Percentiles rank a stretch among this genome's conserved stretches.
Conservation (phyloP, 1,140 invertebrate species). For the Drosophila kurseongensis region DNA sequence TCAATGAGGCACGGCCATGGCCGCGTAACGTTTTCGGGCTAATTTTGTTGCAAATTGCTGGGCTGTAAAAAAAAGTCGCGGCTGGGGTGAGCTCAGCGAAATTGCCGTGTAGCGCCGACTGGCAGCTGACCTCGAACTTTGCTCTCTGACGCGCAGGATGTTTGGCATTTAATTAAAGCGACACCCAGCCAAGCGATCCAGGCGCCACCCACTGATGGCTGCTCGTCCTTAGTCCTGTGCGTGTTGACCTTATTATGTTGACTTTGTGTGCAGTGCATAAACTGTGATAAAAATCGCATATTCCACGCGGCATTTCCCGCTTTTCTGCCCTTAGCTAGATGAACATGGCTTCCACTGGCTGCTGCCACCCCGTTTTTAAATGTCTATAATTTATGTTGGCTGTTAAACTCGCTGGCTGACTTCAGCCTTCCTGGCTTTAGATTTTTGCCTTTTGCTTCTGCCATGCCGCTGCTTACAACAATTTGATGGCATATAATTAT, state of each 20-base stretch:
- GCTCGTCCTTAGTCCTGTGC: constrained; percentile 51
- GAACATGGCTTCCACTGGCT: constrained; percentile 22
- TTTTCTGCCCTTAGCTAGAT: constrained; percentile 7
- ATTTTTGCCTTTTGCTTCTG: constrained; percentile 13
- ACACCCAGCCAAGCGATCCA: constrained; percentile 22
- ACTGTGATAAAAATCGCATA: constrained; percentile 81
- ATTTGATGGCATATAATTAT: constrained; percentile 82
- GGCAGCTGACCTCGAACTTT: constrained; percentile 69
- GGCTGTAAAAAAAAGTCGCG: constrained; percentile 62
- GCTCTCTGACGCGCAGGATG: constrained; percentile 52
- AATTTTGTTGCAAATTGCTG: constrained; percentile 80
- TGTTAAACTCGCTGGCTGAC: constrained; percentile 70
- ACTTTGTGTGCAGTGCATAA: constrained; percentile 81
- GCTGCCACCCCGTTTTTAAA: constrained; percentile 55
- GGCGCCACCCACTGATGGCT: constrained; percentile 1
- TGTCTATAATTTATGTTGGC: constrained; percentile 78
- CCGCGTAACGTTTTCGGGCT: constrained; percentile 57
- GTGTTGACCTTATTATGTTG: constrained; percentile 81
- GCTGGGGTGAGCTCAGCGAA: constrained; percentile 27
- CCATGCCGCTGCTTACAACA: constrained; percentile 66
- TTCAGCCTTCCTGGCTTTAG: constrained; percentile 40
- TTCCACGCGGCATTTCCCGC: constrained; percentile 56
- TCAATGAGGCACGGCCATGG: constrained; percentile 56
- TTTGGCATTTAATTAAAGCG: constrained; percentile 77
- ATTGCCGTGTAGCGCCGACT: constrained; percentile 46